Percentiles rank a stretch among this genome's conserved stretches.
These are phyloP conservation scores for Microtus richardsoni DNA, from an alignment of 2,113 vertebrate species.

Conservation along the genomic window DNA sequence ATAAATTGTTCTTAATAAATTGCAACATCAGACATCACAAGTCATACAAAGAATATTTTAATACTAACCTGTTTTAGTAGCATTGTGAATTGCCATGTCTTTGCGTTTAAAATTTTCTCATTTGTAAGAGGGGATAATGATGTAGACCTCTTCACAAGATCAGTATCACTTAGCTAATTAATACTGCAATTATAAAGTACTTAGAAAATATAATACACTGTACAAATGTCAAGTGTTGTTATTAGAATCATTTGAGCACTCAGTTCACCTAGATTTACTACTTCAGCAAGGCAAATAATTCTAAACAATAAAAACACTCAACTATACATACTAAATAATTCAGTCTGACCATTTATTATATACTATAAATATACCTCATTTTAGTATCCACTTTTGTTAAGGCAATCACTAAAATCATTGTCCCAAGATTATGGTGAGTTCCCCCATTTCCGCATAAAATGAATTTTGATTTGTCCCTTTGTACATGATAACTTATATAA, in stretches of 20 bases:
- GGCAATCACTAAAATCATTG: conserved; percentile 62
- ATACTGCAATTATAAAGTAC: conserved; percentile 81
- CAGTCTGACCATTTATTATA: conserved; percentile 75
- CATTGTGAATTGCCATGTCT: conserved; percentile 56
- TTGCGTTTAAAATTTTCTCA: conserved; percentile 68
- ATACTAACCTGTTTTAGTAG: conserved; percentile 61
- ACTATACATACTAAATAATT: conserved; percentile 74
- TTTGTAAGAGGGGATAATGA: conserved; percentile 74
- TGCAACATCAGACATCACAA: neutral
- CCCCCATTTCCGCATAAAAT: conserved; percentile 51
- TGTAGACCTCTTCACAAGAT: conserved; percentile 75
- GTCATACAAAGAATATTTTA: conserved; percentile 3
- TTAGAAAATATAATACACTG: conserved; percentile 78
- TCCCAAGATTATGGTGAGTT: conserved; percentile 46
- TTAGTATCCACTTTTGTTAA: conserved; percentile 72
- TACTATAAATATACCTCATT: conserved; percentile 73
- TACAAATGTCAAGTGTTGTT: conserved; percentile 78
- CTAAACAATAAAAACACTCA: conserved; percentile 65
- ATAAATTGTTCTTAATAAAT: conserved; percentile 45
- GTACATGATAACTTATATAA: neutral
- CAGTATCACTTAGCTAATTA: conserved; percentile 80
- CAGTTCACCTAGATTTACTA: conserved; percentile 71
- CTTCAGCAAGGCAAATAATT: conserved; percentile 74
- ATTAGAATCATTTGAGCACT: conserved; percentile 70
- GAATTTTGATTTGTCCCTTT: conserved; percentile 37